These are phyloP conservation scores for Apotomis betuletana DNA, from an alignment of 2,888 invertebrate genomes.

Conservation along the genomic window DNA sequence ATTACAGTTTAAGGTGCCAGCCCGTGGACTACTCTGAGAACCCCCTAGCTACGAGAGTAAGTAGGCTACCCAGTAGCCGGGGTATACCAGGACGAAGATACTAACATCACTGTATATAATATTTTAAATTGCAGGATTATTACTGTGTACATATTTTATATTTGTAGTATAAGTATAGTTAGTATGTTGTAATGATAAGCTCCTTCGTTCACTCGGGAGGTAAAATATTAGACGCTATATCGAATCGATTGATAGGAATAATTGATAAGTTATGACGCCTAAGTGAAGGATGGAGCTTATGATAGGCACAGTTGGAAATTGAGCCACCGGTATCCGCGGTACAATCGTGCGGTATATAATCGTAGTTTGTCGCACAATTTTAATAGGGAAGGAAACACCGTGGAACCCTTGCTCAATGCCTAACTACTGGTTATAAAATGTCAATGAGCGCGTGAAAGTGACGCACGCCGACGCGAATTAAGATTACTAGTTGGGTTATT, in stretches of 20 bases:
- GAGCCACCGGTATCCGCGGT: not conserved
- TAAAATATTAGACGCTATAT: not conserved
- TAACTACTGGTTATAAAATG: slow-evolving; percentile 19
- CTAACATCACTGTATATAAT: slow-evolving; percentile 74
- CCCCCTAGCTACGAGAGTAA: slow-evolving; percentile 92
- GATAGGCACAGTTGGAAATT: not conserved
- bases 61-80: slow-evolving; percentile 63
- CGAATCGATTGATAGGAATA: not conserved
- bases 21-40: slow-evolving; percentile 94
- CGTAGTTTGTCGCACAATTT: not conserved
- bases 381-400: not conserved
- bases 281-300: not conserved
- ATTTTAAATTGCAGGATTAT: slow-evolving; percentile 58
- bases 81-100: slow-evolving; percentile 54
- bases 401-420: slow-evolving; percentile 1
- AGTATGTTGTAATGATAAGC: not conserved
- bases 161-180: not conserved
- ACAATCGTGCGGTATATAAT: not conserved
- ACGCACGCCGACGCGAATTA: slow-evolving; percentile 21
- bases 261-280: not conserved
- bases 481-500: not conserved
- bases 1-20: slow-evolving; percentile 95
- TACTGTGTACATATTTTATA: slow-evolving; percentile 55
- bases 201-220: not conserved
- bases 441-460: slow-evolving; percentile 14